Evolutionary conservation across 2,797 vertebrate species (phyloP).

Genomic region (Hirundo rustica): DNA sequence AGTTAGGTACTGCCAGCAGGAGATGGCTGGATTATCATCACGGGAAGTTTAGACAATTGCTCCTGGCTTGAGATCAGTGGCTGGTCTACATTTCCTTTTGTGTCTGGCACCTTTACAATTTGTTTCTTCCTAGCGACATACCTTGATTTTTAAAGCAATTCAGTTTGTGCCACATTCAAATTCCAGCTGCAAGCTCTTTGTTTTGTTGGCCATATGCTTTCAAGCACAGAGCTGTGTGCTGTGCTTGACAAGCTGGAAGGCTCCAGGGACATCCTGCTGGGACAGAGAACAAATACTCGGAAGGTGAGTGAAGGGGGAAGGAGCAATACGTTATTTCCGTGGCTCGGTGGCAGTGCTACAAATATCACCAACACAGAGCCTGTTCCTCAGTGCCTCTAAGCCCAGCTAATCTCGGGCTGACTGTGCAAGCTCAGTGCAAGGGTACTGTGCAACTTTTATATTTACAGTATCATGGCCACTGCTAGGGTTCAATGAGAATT

Average conservation of each 20-base stretch:
- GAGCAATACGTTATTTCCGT: neutral
- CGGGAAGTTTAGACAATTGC: neutral
- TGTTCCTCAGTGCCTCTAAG: neutral
- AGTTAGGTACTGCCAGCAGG: neutral
- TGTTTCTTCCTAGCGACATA: neutral
- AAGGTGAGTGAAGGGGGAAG: neutral
- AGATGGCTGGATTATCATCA: neutral
- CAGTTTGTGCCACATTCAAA: neutral
- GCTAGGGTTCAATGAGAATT: neutral
- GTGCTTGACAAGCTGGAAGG: neutral
- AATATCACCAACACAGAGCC: neutral
- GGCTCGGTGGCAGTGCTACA: neutral
- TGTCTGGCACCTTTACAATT: neutral
- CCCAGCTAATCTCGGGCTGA: neutral
- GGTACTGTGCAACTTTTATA: neutral
- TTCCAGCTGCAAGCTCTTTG: constrained; percentile 36
- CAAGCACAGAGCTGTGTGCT: neutral
- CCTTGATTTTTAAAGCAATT: constrained; percentile 3
- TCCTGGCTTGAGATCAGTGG: neutral
- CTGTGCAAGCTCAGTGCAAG: neutral
- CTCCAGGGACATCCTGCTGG: constrained; percentile 31
- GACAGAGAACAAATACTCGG: constrained; percentile 7
- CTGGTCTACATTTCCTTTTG: neutral
- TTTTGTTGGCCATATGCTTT: constrained; percentile 39
- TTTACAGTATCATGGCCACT: neutral